Evolutionary conservation across 2,888 invertebrate species (phyloP).

Genomic region (Tolmerus cingulatus): DNA sequence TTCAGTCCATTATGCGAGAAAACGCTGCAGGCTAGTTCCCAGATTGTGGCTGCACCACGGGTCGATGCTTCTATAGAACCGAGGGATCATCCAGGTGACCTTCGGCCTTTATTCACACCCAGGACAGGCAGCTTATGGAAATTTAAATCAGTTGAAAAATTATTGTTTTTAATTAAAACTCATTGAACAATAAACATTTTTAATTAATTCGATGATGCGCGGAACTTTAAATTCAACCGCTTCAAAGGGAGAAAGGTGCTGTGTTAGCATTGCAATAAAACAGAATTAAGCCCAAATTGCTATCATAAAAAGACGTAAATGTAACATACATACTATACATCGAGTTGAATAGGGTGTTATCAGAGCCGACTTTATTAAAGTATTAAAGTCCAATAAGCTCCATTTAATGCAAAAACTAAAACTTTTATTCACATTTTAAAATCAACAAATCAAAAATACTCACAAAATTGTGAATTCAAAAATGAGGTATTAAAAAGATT

Average conservation of each 20-base stretch:
- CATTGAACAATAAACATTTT: conserved; percentile 20
- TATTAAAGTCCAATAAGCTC: not conserved
- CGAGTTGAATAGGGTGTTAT: not conserved
- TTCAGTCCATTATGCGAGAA: not conserved
- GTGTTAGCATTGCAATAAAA: not conserved
- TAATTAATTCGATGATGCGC: not conserved
- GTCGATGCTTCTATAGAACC: not conserved
- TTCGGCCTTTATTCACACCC: not conserved
- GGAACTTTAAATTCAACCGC: not conserved
- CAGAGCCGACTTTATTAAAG: not conserved
- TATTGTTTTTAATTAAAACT: conserved; percentile 25
- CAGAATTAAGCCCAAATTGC: not conserved
- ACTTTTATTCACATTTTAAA: not conserved
- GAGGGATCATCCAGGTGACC: not conserved
- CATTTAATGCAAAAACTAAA: too few species aligned
- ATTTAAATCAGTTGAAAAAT: conserved; percentile 23
- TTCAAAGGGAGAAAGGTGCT: not conserved
- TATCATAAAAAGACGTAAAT: not conserved
- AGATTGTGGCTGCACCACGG: not conserved
- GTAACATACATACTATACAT: not conserved
- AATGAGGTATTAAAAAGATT: not conserved
- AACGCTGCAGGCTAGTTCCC: not conserved
- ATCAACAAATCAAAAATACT: not conserved
- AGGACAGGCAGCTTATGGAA: not conserved
- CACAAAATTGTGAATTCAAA: not conserved